phyloP scores from a whole-genome alignment of 1,140 invertebrate species.

The Lordiphosa stackelbergi region DNA sequence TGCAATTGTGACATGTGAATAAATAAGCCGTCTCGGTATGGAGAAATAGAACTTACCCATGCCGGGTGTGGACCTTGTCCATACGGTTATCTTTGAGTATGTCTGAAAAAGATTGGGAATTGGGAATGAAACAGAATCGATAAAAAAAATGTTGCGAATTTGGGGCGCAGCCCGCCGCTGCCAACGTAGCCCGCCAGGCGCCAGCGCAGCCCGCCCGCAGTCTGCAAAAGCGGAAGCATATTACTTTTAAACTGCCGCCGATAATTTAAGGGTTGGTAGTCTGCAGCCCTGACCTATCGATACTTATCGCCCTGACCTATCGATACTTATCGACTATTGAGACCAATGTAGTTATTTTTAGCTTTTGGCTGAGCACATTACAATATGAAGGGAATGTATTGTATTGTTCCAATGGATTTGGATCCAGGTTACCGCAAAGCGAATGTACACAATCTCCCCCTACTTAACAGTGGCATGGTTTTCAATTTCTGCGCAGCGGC shows the following conservation, averaged over 20 bases:
- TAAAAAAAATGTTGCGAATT: too few species aligned
- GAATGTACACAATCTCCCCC: slow-evolving; percentile 56
- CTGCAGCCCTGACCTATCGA: neutral
- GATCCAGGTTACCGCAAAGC: slow-evolving; percentile 67
- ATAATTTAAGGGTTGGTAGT: neutral
- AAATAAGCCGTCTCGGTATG: too few species aligned
- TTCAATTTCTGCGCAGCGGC: slow-evolving; percentile 49
- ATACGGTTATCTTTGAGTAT: slow-evolving; percentile 70
- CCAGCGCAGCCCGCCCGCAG: too few species aligned
- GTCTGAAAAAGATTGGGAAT: slow-evolving; percentile 55
- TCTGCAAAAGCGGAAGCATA: slow-evolving; percentile 23
- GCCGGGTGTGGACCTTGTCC: slow-evolving; percentile 74
- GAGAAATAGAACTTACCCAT: slow-evolving; percentile 65
- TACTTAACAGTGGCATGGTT: slow-evolving; percentile 51
- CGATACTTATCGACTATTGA: too few species aligned
- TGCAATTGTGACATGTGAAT: slow-evolving; percentile 65
- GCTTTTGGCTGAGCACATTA: neutral
- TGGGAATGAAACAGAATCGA: too few species aligned
- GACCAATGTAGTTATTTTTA: too few species aligned
- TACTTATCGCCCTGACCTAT: neutral
- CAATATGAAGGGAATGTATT: slow-evolving; percentile 48
- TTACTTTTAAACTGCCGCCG: slow-evolving; percentile 4
- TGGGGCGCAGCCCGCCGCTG: too few species aligned
- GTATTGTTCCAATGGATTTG: slow-evolving; percentile 63
- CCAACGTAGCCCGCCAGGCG: too few species aligned